Base-by-base conservation (phyloP, 2,888 invertebrate genomes). In the Listrodromus nycthemerus region DNA sequence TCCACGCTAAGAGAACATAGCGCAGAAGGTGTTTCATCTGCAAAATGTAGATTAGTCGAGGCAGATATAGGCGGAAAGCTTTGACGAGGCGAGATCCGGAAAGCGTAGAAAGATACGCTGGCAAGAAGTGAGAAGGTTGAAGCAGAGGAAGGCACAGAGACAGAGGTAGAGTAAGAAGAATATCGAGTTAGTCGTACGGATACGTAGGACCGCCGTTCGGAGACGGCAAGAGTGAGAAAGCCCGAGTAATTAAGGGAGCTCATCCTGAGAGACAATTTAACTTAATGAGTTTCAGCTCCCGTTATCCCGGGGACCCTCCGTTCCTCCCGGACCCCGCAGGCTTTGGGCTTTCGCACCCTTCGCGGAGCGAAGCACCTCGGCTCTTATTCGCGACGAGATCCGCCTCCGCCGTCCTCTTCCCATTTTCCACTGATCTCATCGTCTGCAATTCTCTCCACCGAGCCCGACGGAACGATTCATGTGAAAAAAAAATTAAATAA, bases 181-280 rank as follows among this genome's bases (percentile, higher is more conserved):
- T 67, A 73, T 71, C 45, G 70, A 30, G 19, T 45, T 45, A 21
- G 55, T 45, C 61, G 30, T 27, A 61, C 27, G 27, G n/a, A 55
- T 61, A 21, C n/a, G 41, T 50, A 70, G 75, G 65, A 65, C 33
- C 33, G 45, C 30, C 73, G 63, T 55, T 71, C 48, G 77, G 41
- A 65, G 73, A 71, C 69, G 73, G 80, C 74, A 52, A 63, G 80
- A 66, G 75, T 80, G 87, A 86, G 87, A 86, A 84, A 87, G 86
- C 88, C 71, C 87, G 87, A 91, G 92, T 92, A 92, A 93, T 93
- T 92, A 93, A 93, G 92, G 91, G 89, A 92, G 91, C 92, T 93
- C 92, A 92, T 92, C 91, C 90, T 90, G 88, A 88, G 90, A 91
- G 93, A 93, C 93, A 92, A 93, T 93, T 92, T 91, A 92, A 90